Evolutionary conservation across 1,140 invertebrate genomes (phyloP).

Genomic region (Rhynchophorus ferrugineus): DNA sequence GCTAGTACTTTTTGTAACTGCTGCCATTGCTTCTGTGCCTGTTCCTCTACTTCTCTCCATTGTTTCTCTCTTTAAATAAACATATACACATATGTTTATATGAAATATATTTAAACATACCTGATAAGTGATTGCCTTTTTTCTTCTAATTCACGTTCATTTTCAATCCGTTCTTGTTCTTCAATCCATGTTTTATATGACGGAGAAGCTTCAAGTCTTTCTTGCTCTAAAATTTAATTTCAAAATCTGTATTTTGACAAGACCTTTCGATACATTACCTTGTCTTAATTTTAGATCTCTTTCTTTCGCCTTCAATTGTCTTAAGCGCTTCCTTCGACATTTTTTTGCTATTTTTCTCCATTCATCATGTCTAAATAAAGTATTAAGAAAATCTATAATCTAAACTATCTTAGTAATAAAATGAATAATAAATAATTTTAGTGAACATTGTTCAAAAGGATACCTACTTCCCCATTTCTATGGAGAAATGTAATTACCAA

Average conservation of each 20-base stretch:
- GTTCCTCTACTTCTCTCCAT: constrained; percentile 40
- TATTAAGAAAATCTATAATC: constrained; percentile 39
- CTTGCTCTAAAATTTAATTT: constrained; percentile 28
- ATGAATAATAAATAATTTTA: constrained; percentile 4
- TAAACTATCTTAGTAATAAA: constrained; percentile 8
- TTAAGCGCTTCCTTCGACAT: constrained; percentile 39
- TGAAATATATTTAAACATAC: constrained; percentile 2
- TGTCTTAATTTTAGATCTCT: constrained; percentile 32
- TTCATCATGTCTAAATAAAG: constrained; percentile 37
- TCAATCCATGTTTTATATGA: constrained; percentile 35
- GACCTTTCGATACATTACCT: constrained; percentile 20
- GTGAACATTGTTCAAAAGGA: constrained; percentile 34
- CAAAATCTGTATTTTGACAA: not conserved
- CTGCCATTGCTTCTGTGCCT: constrained; percentile 39
- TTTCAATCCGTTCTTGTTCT: constrained; percentile 30
- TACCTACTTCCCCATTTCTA: constrained; percentile 39
- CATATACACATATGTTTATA: not conserved
- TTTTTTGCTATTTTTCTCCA: constrained; percentile 45
- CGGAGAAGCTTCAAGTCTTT: constrained; percentile 33
- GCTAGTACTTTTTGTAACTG: constrained; percentile 34
- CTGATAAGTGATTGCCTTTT: constrained; percentile 4
- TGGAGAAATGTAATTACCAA: too few species aligned
- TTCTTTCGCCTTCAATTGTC: constrained; percentile 38
- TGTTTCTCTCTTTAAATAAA: constrained; percentile 31
- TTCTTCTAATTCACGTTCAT: constrained; percentile 13